phyloP scores from a whole-genome alignment of 2,888 invertebrate species.

The Eugnorisma glareosa region DNA sequence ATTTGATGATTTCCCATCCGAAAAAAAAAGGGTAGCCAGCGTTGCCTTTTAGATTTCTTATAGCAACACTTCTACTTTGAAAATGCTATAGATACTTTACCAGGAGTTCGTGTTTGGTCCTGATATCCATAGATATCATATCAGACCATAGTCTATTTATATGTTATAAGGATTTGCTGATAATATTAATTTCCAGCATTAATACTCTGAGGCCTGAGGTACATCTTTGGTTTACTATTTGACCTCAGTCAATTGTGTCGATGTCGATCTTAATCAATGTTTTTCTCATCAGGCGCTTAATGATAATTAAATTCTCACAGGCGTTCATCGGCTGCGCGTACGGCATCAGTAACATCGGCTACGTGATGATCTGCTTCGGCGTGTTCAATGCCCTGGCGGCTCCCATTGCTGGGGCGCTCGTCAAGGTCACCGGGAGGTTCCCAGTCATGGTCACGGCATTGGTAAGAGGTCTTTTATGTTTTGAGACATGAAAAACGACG shows the following conservation, averaged over 20 bases:
- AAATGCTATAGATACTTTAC: not conserved
- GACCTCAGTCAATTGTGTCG: not conserved
- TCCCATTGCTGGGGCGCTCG: conserved; percentile 94
- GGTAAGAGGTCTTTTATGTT: conserved; percentile 66
- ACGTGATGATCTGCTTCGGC: conserved; percentile 98
- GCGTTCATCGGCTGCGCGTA: conserved; percentile 96
- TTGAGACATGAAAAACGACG: not conserved
- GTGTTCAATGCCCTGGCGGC: conserved; percentile 97
- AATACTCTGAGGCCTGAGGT: too few species aligned
- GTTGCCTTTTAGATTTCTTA: not conserved
- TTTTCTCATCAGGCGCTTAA: not conserved
- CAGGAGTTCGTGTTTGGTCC: not conserved
- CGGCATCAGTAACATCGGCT: conserved; percentile 97
- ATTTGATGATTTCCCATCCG: too few species aligned
- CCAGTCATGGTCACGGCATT: conserved; percentile 95
- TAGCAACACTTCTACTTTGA: not conserved
- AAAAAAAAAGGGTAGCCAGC: too few species aligned
- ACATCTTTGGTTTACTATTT: not conserved
- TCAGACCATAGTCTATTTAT: not conserved
- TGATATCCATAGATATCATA: not conserved
- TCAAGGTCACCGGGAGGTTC: conserved; percentile 94
- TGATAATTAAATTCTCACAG: conserved; percentile 80
- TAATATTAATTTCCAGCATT: not conserved
- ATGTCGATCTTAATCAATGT: not conserved
- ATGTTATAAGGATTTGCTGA: not conserved